Evolutionary conservation across 64 coral and sea anemone species (phyloP).

Genomic region (Montipora foliosa): DNA sequence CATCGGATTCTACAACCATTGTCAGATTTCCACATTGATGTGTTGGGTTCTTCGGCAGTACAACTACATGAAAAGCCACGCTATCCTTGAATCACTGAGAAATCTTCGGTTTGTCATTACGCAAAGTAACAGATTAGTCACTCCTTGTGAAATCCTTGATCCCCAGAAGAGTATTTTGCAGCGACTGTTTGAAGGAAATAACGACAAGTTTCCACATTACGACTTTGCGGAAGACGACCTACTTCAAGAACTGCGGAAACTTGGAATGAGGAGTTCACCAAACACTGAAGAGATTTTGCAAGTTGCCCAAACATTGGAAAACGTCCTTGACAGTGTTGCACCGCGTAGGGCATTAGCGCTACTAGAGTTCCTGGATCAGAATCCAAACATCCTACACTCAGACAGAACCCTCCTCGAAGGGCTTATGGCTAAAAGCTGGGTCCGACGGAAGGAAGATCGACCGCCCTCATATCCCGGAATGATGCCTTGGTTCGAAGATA

Average conservation of each 20-base stretch:
- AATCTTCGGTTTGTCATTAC: slow-evolving; percentile 60
- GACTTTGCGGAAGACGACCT: slow-evolving; percentile 43
- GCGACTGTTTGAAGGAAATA: slow-evolving; percentile 71
- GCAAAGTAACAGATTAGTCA: slow-evolving; percentile 9
- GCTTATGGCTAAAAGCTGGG: slow-evolving; percentile 27
- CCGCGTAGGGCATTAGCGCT: slow-evolving; percentile 34
- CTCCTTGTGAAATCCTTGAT: slow-evolving; percentile 77
- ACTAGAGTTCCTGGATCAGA: slow-evolving; percentile 25
- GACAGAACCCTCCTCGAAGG: neutral
- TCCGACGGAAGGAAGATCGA: slow-evolving; percentile 15
- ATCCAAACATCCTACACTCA: neutral
- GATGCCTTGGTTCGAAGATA: slow-evolving; percentile 44
- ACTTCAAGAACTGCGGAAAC: slow-evolving; percentile 27
- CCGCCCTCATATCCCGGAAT: slow-evolving; percentile 14
- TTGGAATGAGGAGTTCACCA: slow-evolving; percentile 59
- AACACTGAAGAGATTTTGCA: slow-evolving; percentile 26
- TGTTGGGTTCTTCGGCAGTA: slow-evolving; percentile 70
- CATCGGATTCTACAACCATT: slow-evolving; percentile 31
- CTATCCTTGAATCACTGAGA: slow-evolving; percentile 37
- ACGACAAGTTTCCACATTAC: slow-evolving; percentile 67
- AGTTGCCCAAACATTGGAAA: slow-evolving; percentile 33
- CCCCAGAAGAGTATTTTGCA: slow-evolving; percentile 27
- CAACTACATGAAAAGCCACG: neutral
- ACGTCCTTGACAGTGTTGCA: neutral
- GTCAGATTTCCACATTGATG: slow-evolving; percentile 65